These are phyloP conservation scores for Agelas oroides DNA, from an alignment of 37 sponge, comb jelly and placozoan genomes.

Conservation along the genomic window DNA sequence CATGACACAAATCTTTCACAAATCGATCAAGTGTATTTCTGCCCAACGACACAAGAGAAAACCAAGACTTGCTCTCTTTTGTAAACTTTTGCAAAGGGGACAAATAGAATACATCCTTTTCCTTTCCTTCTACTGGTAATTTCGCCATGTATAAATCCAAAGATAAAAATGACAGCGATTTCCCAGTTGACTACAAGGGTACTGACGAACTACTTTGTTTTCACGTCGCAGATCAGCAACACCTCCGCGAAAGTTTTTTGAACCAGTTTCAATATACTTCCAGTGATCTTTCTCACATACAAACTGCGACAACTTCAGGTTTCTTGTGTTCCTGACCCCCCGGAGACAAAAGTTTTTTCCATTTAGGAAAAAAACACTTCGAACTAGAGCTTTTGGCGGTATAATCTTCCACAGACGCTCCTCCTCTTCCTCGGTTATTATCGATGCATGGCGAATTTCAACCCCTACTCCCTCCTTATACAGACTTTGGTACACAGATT, in stretches of 20 bases:
- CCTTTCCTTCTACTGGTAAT: background rate
- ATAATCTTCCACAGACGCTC: background rate
- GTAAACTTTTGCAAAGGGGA: background rate
- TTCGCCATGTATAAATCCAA: background rate
- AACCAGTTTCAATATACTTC: too few relatives aligned
- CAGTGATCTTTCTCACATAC: too few relatives aligned
- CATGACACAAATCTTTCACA: too few relatives aligned
- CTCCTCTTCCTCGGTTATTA: slow-evolving; percentile 23
- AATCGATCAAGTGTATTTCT: slow-evolving; percentile 3
- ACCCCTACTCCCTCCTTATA: slow-evolving; percentile 15
- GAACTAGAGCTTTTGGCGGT: slow-evolving; percentile 8
- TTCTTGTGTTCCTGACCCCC: too few relatives aligned
- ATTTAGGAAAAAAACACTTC: slow-evolving; percentile 17
- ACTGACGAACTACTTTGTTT: too few relatives aligned
- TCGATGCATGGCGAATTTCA: slow-evolving; percentile 3
- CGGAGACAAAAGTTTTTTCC: too few relatives aligned
- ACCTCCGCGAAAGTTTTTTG: too few relatives aligned
- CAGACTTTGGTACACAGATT: background rate
- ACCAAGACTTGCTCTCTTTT: background rate
- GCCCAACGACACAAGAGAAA: background rate
- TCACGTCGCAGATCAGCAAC: too few relatives aligned
- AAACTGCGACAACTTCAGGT: too few relatives aligned
- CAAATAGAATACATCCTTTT: background rate
- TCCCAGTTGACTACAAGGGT: too few relatives aligned
- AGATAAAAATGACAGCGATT: too few relatives aligned